Evolutionary conservation across 2,113 vertebrate species (phyloP), one percentile per base, ranked within the genome.

Genomic region (Bucco capensis): DNA sequence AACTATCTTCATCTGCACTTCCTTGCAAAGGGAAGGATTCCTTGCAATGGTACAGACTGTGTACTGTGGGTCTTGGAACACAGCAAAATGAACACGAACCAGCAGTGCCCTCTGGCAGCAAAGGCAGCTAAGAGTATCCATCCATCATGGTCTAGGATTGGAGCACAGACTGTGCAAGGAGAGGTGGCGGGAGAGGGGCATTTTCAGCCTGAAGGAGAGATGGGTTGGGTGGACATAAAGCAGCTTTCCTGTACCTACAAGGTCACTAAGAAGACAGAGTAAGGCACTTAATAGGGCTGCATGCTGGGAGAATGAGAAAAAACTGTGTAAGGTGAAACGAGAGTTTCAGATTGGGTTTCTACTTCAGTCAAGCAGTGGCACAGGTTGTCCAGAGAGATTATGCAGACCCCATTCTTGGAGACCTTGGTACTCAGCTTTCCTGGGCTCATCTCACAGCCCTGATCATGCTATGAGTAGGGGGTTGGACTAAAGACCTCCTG

Each of bases 61-160:
- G 5, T 11, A 74, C 16, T 16, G 46, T 16, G 21, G 14, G 9
- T 61, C 35, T 28, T 76, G 35, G 13, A 82, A 71, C 22, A 47
- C 5, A 79, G n/a, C 3, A 56, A 49, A 79, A 72, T 14, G 15
- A 44, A 23, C 9, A 3, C 6, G 3, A 60, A 16, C 31, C 30
- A 75, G 44, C 12, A 79, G 18, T 4, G 9, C 4, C 78, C 5
- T 10, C 3, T 1, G 25, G 8, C 28, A 64, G 23, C 14, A 44
- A 82, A 71, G 14, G 3, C 3, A 2, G 11, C 51, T 13, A 13
- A 19, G 8, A 23, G 17, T 10, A 51, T 19, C 33, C 10, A 13
- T 42, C 19, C 17, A 15, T 0, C 0, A n/a, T 22, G 10, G 16
- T 16, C 10, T 66, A 33, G 4, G 19, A 8, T 27, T 69, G 58